Evolutionary conservation across 2,888 invertebrate genomes (phyloP).

Genomic region (Cerastoderma edule): DNA sequence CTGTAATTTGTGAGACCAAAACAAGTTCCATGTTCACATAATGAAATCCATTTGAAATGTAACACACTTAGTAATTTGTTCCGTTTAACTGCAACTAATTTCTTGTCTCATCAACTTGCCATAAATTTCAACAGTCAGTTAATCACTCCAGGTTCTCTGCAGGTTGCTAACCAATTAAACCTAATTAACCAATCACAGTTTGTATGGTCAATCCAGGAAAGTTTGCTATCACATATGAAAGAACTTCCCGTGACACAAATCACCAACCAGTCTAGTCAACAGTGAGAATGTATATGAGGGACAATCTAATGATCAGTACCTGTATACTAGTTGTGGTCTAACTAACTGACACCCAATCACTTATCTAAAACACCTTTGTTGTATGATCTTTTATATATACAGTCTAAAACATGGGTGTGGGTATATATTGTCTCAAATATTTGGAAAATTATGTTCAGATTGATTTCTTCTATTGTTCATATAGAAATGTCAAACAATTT

Average conservation of each 20-base stretch:
- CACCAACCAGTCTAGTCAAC: background rate
- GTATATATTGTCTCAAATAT: too few relatives aligned
- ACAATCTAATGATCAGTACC: too few relatives aligned
- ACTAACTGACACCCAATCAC: too few relatives aligned
- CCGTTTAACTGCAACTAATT: background rate
- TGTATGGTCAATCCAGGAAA: conserved; percentile 8
- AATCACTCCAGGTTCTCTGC: conserved; percentile 18
- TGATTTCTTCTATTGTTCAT: too few relatives aligned
- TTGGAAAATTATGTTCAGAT: too few relatives aligned
- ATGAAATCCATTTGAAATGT: background rate
- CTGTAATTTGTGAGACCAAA: background rate
- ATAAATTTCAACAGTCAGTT: conserved; percentile 9
- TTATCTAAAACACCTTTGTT: too few relatives aligned
- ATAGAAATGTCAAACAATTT: too few relatives aligned
- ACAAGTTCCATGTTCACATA: conserved; percentile 5
- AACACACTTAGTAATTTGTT: background rate
- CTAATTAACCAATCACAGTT: conserved; percentile 18
- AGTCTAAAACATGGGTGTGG: too few relatives aligned
- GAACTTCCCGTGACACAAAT: conserved; percentile 18
- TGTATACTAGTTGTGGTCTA: too few relatives aligned
- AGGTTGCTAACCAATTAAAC: background rate
- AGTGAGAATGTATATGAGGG: background rate
- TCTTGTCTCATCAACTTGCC: conserved; percentile 15
- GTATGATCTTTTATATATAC: too few relatives aligned
- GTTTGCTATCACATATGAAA: conserved; percentile 13